Conservation (phyloP, 1,140 invertebrate genomes). For the Scylla paramamosain region DNA sequence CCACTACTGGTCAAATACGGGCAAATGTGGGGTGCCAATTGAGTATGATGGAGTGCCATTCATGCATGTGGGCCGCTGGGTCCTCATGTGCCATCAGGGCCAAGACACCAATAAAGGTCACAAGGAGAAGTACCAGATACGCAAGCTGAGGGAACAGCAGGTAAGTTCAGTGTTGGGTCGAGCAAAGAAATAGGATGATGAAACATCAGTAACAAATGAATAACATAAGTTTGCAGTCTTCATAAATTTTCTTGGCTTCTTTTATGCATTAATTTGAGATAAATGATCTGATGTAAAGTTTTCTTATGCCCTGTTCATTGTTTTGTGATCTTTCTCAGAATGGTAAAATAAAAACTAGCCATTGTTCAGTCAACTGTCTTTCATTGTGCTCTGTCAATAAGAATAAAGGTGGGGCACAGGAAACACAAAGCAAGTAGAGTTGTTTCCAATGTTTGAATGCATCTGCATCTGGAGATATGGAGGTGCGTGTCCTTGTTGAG, state of each 20-base stretch:
- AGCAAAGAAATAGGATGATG: not conserved
- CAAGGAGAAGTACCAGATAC: conserved; percentile 74
- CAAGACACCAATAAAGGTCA: conserved; percentile 71
- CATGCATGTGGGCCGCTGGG: conserved; percentile 75
- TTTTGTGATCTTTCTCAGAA: too few relatives aligned
- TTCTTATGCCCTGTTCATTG: too few relatives aligned
- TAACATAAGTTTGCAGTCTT: not conserved
- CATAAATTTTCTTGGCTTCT: not conserved
- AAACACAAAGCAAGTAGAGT: too few relatives aligned
- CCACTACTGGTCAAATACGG: conserved; percentile 74
- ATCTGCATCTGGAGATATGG: too few relatives aligned
- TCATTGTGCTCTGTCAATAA: too few relatives aligned
- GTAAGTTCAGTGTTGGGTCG: not conserved
- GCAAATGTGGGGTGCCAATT: conserved; percentile 75
- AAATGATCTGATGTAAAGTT: too few relatives aligned
- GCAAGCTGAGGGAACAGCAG: conserved; percentile 65
- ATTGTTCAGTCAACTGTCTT: too few relatives aligned
- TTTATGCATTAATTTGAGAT: too few relatives aligned
- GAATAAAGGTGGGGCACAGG: too few relatives aligned
- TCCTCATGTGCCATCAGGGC: conserved; percentile 74
- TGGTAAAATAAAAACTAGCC: too few relatives aligned
- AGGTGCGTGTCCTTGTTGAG: too few relatives aligned
- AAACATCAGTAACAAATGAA: not conserved
- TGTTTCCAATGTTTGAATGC: too few relatives aligned
- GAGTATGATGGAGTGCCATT: conserved; percentile 75